Evolutionary conservation across 2,113 vertebrate species (phyloP).

Genomic region (Callithrix jacchus): DNA sequence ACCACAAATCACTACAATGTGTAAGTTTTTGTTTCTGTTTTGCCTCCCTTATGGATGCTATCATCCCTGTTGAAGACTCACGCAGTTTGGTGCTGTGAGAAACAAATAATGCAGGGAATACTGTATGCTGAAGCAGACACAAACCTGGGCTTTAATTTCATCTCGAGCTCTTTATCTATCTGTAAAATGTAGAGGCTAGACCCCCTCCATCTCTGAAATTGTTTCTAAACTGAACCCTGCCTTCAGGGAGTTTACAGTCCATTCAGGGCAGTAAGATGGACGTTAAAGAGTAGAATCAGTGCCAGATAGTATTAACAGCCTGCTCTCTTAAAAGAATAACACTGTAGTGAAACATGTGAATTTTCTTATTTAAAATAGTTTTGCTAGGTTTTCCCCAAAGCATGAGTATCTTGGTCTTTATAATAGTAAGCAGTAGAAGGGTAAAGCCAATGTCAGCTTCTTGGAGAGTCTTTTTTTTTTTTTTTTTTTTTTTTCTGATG

Average conservation of each 20-base stretch:
- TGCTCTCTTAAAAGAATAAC: not conserved
- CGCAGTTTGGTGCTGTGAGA: not conserved
- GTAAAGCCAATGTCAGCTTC: not conserved
- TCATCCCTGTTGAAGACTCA: not conserved
- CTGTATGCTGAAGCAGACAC: not conserved
- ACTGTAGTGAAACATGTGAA: not conserved
- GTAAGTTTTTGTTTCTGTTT: not conserved
- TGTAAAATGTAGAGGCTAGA: not conserved
- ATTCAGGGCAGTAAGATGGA: not conserved
- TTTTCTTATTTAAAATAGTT: not conserved
- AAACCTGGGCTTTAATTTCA: not conserved
- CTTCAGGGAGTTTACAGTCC: not conserved
- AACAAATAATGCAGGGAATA: not conserved
- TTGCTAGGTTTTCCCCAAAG: not conserved
- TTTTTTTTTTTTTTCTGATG: too few relatives aligned
- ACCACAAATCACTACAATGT: not conserved
- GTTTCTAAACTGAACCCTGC: not conserved
- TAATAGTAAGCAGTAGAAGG: not conserved
- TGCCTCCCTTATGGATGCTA: not conserved
- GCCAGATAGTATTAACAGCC: not conserved
- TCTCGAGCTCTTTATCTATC: not conserved
- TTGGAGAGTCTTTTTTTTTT: not conserved
- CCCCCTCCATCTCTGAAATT: not conserved
- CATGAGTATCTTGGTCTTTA: not conserved
- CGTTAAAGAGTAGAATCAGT: not conserved